These are phyloP conservation scores for Climacteris rufus DNA, from an alignment of 2,113 vertebrate genomes.

Conservation along the genomic window DNA sequence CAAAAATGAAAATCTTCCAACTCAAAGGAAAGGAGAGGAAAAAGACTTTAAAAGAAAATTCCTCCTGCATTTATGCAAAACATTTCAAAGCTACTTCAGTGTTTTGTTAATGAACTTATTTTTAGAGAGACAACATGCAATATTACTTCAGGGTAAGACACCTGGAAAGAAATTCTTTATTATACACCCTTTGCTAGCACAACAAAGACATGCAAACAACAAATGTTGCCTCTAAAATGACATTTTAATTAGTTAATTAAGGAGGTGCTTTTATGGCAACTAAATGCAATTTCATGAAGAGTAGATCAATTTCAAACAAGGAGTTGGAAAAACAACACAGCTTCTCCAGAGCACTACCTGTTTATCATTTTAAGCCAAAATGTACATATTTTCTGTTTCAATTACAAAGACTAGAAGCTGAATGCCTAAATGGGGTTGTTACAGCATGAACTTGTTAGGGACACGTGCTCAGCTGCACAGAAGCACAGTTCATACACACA, in stretches of 20 bases:
- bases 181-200: not conserved
- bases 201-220: not conserved
- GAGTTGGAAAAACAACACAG: not conserved
- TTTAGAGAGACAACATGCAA: not conserved
- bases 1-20: not conserved
- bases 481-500: not conserved
- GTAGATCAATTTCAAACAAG: not conserved
- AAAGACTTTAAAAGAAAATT: not conserved
- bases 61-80: not conserved
- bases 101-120: not conserved
- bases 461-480: not conserved
- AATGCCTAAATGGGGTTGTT: conserved; percentile 53
- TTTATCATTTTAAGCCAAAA: not conserved
- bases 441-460: not conserved
- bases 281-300: not conserved
- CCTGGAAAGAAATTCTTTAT: not conserved
- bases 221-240: not conserved
- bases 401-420: not conserved
- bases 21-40: not conserved
- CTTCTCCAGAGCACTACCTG: not conserved
- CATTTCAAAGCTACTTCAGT: not conserved
- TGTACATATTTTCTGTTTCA: not conserved
- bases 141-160: not conserved
- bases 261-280: not conserved
- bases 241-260: not conserved